Evolutionary conservation across 2,113 vertebrate genomes (phyloP), one percentile per base, ranked within the genome.

Genomic region (Scolopax mira): DNA sequence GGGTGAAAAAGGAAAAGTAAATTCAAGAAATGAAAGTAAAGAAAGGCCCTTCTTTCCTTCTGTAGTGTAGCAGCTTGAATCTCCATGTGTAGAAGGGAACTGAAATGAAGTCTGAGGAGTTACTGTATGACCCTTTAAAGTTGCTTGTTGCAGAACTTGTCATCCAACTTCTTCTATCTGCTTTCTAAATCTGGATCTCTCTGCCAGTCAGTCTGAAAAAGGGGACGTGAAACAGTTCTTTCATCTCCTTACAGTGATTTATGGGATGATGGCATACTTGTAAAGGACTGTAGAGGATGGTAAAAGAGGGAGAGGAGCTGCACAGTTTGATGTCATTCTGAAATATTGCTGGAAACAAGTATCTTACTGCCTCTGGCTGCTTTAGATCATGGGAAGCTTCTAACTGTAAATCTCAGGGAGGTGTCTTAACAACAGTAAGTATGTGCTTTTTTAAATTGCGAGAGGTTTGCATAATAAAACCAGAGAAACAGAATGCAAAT

Each of bases 121-220:
- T 67, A 42, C 24, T 61, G 28, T 22, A 13, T 39, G 46, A 39
- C 30, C 22, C 51, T 42, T 44, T 86, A 51, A 74, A 83, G 41
- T 71, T 88, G 21, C 27, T 58, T 52, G 42, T 78, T 86, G 10
- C 72, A 66, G 60, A 62, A 70, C 31, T 78, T 48, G 27, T 31
- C 31, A 80, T 88, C n/a, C 85, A 58, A 2, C 49, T 90, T 78
- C 12, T 51, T 84, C 42, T 51, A 39, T 18, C 33, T 70, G n/a
- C 31, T 94, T 90, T 89, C 93, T 87, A 92, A 90, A 94, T 85
- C 41, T 81, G 70, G 65, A 37, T 75, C n/a, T 81, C 42, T 4
- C 73, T 75, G 28, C 35, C 48, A 87, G 61, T 14, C 52, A 33
- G 4, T 83, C 24, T 86, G 78, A 81, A 72, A 89, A 95, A 79